Base-by-base conservation (phyloP, 2,113 vertebrate genomes). In the Leptobrachium leishanense region DNA sequence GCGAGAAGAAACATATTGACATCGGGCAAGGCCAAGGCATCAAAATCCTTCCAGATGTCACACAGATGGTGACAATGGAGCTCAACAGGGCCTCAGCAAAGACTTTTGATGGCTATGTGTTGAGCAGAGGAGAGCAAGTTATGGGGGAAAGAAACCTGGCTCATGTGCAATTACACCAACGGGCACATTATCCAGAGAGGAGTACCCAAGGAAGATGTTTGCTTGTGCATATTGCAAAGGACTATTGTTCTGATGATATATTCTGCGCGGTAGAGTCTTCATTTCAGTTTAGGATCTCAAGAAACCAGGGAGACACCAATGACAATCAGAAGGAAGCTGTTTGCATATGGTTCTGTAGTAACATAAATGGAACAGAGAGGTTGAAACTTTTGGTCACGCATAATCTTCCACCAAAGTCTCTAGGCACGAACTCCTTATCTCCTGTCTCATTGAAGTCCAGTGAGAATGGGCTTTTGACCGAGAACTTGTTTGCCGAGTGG, bases 321-420 rank as follows among this genome's bases (percentile, higher is more conserved):
- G 7, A 39, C 2, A 31, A 74, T 7, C 20, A 39, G 15, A 81
- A 68, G 54, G 78, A 81, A 31, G 31, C 53, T 0, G 64, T 81
- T 31, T 68, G 71, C 43, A 74, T 81, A 39, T 81, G 71, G 78
- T 81, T 81, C 42, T 81, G 78, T 46, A 74, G 78, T 63, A 81
- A 81, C 71, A 50, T 74, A n/a, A 74, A 81, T 68, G 78, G 78
- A 9, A 81, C 78, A 6, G 71, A 81, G 40, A 74, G 59, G 43
- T 42, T 81, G 6, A 81, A 81, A 50, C 64, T 81, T 11, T 15
- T 81, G 15, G 78, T 81, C 42, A 81, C 78, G n/a, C 78, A 74
- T 46, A 81, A 81, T 39, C 64, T 80, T 11, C 43, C 71, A 10
- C 43, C 71, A 44, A 68, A 20, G 43, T 59, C 78, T 20, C 13